phyloP scores from a whole-genome alignment of 2,888 invertebrate species.

The Carterocephalus palaemon region DNA sequence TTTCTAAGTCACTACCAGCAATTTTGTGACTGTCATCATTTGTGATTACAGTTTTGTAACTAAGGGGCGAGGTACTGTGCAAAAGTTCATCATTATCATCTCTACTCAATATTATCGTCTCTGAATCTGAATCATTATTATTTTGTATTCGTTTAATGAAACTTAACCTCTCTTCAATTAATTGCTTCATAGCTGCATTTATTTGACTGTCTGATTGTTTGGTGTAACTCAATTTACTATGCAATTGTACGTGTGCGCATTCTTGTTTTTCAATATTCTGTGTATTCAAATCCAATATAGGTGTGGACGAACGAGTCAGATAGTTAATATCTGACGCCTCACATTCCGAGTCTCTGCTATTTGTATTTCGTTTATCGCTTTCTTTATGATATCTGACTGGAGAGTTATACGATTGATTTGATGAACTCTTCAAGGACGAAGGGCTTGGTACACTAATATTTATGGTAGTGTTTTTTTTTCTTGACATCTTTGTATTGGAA shows the following conservation, averaged over 20 bases:
- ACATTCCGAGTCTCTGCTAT: not conserved
- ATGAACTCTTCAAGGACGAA: constrained; percentile 1
- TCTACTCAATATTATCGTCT: constrained; percentile 38
- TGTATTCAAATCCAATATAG: constrained; percentile 4
- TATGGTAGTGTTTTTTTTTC: constrained; percentile 1
- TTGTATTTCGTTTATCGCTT: too few species aligned
- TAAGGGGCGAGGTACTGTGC: constrained; percentile 36
- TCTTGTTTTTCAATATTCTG: constrained; percentile 17
- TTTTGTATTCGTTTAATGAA: constrained; percentile 36
- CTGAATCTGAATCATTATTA: constrained; percentile 35
- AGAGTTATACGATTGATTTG: constrained; percentile 3
- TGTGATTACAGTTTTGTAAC: constrained; percentile 40
- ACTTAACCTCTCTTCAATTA: constrained; percentile 52
- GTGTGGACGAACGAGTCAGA: constrained; percentile 21
- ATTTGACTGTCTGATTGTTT: constrained; percentile 28
- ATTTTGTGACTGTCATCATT: constrained; percentile 36
- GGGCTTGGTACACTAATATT: not conserved
- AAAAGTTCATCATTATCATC: constrained; percentile 31
- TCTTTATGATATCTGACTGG: not conserved
- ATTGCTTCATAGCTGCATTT: constrained; percentile 32
- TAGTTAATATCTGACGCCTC: not conserved
- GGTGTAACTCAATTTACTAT: constrained; percentile 7
- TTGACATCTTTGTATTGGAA: constrained; percentile 9
- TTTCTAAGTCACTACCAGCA: constrained; percentile 38
- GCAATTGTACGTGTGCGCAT: not conserved